These are phyloP conservation scores for Zapornia atra DNA, from an alignment of 2,113 vertebrate genomes.

Conservation along the genomic window DNA sequence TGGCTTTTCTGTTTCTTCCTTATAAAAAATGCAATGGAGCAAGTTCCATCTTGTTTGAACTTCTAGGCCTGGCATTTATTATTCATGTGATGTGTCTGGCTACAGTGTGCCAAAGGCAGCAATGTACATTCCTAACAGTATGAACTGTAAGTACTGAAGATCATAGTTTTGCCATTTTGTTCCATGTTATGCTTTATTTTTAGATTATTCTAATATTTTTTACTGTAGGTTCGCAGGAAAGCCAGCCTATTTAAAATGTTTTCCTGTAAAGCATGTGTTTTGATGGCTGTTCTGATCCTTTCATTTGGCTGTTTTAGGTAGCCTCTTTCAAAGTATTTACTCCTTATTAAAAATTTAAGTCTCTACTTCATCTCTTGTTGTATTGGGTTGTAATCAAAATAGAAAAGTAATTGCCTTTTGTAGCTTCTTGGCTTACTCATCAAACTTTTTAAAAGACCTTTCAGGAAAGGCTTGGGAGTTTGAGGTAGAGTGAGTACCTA, in stretches of 20 bases:
- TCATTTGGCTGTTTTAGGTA: neutral
- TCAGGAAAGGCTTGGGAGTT: neutral
- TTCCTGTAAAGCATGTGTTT: neutral
- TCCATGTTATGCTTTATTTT: neutral
- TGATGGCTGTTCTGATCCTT: neutral
- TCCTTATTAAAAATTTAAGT: neutral
- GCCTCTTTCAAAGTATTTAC: neutral
- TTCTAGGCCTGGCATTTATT: neutral
- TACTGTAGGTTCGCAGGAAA: neutral
- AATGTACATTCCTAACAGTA: neutral
- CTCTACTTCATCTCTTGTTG: neutral
- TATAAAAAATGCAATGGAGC: neutral
- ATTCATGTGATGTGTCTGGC: neutral
- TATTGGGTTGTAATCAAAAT: neutral
- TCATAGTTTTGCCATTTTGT: neutral
- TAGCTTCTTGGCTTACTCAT: neutral
- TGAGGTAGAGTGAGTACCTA: accelerated
- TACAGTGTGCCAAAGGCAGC: neutral
- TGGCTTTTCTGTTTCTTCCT: neutral
- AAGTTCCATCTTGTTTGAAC: neutral
- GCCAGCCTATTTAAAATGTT: neutral
- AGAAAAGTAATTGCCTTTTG: neutral
- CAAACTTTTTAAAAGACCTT: neutral
- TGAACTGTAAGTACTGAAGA: neutral
- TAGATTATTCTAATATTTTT: neutral